Base-by-base conservation (phyloP, 2,888 invertebrate species). In the Drosophila paramelanica region DNA sequence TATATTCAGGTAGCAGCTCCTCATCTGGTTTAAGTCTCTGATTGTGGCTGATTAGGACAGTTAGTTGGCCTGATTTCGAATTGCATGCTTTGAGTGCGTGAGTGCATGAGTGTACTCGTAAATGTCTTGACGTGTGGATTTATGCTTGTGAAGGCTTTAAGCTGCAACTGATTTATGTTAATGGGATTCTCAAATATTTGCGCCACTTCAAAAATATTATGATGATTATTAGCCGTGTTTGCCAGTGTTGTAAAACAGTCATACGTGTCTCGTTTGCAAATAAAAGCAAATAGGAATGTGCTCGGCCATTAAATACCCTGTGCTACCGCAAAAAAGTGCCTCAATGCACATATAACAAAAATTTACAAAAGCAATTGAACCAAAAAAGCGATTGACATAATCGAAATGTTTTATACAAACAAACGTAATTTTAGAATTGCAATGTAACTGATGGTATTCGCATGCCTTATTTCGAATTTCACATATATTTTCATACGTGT, bases 201-300 rank as follows among this genome's bases (percentile, higher is more conserved):
- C 70, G 61, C 45, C 70, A 75, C 81, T 83, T 83, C 52, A 67
- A 60, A 70, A 70, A 58, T 67, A 71, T 89, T 88, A 86, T 73
- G 71, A 74, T 82, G 71, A 77, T 86, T 86, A 83, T 86, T 66
- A 73, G 70, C 67, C 86, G 73, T 89, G 88, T 89, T 87, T 89
- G 79, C 70, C 78, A 66, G 58, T 42, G 67, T 57, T 67, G 81
- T 89, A 89, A 82, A 82, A 77, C 71, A 77, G 67, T 74, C 80
- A 77, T 67, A 86, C 89, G 85, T 86, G 89, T 82, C 55, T 68
- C 75, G 73, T 70, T 65, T 75, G 60, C 67, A 67, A 58, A 38
- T 43, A 66, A 45, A 43, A 59, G 61, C 52, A 51, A 55, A 27
- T 31, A 27, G 31, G 23, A 17, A 10, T 13, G 23, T 4, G 13